Percentiles rank a stretch among this genome's conserved stretches.
Evolutionary conservation across 2,888 invertebrate genomes (phyloP).

Genomic region (Trisateles emortualis): DNA sequence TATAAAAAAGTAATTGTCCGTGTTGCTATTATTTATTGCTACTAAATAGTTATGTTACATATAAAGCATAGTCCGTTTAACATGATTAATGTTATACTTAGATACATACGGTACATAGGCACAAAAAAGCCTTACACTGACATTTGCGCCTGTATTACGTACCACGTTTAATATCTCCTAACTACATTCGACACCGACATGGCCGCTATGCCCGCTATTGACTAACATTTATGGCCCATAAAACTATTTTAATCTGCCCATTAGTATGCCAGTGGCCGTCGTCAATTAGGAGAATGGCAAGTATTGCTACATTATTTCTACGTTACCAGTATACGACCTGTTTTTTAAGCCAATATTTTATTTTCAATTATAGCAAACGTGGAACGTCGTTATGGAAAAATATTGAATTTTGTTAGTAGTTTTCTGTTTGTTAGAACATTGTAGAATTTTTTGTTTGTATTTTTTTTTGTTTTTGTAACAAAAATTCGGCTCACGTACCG

Average conservation of each 20-base stretch:
- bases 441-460: not conserved
- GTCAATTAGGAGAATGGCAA: conserved; percentile 70
- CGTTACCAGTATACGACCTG: conserved; percentile 43
- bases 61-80: not conserved
- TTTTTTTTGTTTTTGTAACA: not conserved
- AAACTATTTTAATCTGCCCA: conserved; percentile 80
- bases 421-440: not conserved
- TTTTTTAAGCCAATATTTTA: conserved; percentile 39
- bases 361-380: conserved; percentile 24
- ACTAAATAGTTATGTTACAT: no score
- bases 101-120: conserved; percentile 16
- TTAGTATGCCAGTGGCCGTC: conserved; percentile 76
- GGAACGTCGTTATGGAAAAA: conserved; percentile 8
- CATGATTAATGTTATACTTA: not conserved
- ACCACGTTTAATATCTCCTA: conserved; percentile 11
- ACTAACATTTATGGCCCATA: conserved; percentile 73
- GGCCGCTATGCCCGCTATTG: conserved; percentile 46
- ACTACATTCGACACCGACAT: conserved; percentile 25
- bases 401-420: conserved; percentile 14
- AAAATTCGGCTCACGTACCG: not conserved
- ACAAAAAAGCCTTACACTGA: conserved; percentile 37
- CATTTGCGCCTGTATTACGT: conserved; percentile 24
- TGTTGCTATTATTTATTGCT: no score
- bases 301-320: conserved; percentile 55
- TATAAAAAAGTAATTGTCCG: no score